phyloP scores from a whole-genome alignment of 2,113 vertebrate genomes.

The Chaetodon auriga region DNA sequence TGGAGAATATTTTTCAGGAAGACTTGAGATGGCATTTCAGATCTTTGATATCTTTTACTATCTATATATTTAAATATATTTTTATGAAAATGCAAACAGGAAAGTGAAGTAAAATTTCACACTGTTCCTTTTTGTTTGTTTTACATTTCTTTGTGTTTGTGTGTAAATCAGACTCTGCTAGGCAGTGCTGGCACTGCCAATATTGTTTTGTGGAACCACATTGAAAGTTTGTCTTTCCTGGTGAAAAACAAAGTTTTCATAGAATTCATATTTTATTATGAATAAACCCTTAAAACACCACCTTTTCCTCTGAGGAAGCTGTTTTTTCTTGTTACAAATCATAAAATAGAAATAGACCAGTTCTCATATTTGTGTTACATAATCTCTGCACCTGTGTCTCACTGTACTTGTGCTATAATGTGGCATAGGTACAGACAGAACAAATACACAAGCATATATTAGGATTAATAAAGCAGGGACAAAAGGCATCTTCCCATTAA shows the following conservation, averaged over 20 bases:
- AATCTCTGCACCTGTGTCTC: neutral
- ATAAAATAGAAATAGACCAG: neutral
- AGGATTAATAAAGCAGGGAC: neutral
- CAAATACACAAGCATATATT: neutral
- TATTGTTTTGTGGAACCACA: conserved; percentile 24
- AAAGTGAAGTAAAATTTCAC: neutral
- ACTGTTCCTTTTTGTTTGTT: conserved; percentile 3
- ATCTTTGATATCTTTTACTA: neutral
- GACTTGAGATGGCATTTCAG: neutral
- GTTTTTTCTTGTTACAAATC: neutral
- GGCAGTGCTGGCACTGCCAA: conserved; percentile 54
- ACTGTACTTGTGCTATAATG: neutral
- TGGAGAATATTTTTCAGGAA: neutral
- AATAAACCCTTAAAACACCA: neutral
- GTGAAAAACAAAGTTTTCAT: neutral
- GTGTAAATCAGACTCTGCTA: neutral
- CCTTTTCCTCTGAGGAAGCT: neutral
- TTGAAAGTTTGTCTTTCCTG: conserved; percentile 36
- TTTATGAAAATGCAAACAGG: conserved; percentile 2
- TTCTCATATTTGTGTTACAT: neutral
- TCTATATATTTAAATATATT: conserved; percentile 37
- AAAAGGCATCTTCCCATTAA: neutral
- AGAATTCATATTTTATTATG: conserved; percentile 6
- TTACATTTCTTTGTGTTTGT: neutral
- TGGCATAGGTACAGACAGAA: neutral